Evolutionary conservation across 2,113 vertebrate genomes (phyloP), one percentile per base, ranked within the genome.

Genomic region (Nycticorax nycticorax): DNA sequence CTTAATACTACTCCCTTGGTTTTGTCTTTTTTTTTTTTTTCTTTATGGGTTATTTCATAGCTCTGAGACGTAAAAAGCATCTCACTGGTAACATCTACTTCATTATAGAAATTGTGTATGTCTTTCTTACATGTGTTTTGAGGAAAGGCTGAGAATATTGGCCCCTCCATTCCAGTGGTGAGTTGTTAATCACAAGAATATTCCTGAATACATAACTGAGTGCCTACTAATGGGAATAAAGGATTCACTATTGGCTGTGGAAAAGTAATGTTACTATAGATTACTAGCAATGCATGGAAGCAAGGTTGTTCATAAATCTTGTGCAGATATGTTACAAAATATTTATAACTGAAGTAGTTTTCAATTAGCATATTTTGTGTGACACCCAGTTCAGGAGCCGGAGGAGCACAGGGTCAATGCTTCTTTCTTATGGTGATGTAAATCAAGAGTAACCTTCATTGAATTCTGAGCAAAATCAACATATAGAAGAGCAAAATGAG

Each of bases 181-280:
- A 89, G 47, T 8, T 74, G 50, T 74, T 91, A 91, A 92, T 94
- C 83, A 92, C 27, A 77, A 24, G 35, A 88, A 88, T 88, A 84
- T 14, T 77, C 16, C 43, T 47, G 19, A 69, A 88, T 73, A 56
- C n/a, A 48, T 55, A 60, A 71, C 43, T 67, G 52, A 74, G 21
- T 91, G 24, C 20, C 45, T 75, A 32, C 24, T 94, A 95, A 72
- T 53, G 53, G 64, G 27, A 81, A 86, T 64, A 89, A 91, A 92
- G 16, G 6, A 87, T 91, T 86, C 50, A 62, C 24, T 86, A 20
- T 81, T 72, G 17, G 4, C 1, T 94, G 12, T 72, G 20, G 78
- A 90, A 80, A 86, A 85, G 19, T 6, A 55, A 8, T 67, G 63
- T 71, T 74, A 69, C 52, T 80, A 39, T 35, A 83, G 10, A 67